Percentiles rank a stretch among this genome's conserved stretches.
Evolutionary conservation across 2,888 invertebrate species (phyloP).

Genomic region (Margaritifera margaritifera): DNA sequence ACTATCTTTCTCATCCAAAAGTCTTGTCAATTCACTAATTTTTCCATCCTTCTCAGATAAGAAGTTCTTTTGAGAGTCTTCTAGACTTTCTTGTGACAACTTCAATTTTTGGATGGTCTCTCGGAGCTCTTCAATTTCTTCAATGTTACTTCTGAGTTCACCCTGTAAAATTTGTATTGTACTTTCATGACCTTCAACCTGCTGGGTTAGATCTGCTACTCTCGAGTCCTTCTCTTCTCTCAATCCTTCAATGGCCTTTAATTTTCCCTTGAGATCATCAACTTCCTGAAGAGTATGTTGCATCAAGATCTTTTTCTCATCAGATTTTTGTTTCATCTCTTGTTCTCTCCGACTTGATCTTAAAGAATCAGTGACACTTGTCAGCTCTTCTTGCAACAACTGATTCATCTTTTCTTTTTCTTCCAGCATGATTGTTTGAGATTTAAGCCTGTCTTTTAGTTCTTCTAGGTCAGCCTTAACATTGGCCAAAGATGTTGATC

Average conservation of each 20-base stretch:
- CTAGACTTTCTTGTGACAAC: background rate
- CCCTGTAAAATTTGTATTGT: slow-evolving; percentile 35
- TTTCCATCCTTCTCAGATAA: too few relatives aligned
- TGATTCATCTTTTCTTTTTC: slow-evolving; percentile 38
- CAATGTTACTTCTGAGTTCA: slow-evolving; percentile 31
- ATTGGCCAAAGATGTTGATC: slow-evolving; percentile 7
- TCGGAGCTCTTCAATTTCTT: background rate
- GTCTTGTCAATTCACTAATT: too few relatives aligned
- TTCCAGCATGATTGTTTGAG: slow-evolving; percentile 19
- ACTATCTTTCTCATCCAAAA: too few relatives aligned
- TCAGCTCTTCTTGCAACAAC: slow-evolving; percentile 28
- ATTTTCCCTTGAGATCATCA: background rate
- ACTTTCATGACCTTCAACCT: slow-evolving; percentile 31
- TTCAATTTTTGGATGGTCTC: slow-evolving; percentile 6
- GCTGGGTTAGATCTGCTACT: slow-evolving; percentile 31
- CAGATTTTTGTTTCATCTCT: slow-evolving; percentile 5
- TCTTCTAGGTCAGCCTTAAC: slow-evolving; percentile 15
- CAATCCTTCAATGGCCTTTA: slow-evolving; percentile 11
- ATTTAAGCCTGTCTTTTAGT: slow-evolving; percentile 14
- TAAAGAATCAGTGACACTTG: background rate
- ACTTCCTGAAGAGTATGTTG: slow-evolving; percentile 8
- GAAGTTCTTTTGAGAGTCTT: too few relatives aligned
- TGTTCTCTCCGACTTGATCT: background rate
- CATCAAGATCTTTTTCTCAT: slow-evolving; percentile 2
- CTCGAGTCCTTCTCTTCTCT: slow-evolving; percentile 40